phyloP scores from a whole-genome alignment of 2,888 invertebrate genomes.

The Gisinianus flammeolus region DNA sequence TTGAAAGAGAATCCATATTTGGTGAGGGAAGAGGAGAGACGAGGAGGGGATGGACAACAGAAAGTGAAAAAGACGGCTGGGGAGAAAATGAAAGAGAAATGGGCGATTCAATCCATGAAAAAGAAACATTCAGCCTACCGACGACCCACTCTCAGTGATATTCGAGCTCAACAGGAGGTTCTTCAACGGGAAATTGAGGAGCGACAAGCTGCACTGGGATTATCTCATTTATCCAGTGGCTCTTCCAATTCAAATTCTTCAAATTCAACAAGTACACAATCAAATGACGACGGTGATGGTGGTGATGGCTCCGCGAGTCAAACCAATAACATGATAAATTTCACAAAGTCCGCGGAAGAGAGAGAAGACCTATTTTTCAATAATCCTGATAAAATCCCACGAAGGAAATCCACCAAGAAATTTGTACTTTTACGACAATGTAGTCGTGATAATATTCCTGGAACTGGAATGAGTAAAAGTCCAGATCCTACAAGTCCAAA shows the following conservation, averaged over 20 bases:
- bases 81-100: constrained; percentile 77
- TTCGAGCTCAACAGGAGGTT: constrained; percentile 48
- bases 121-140: constrained; percentile 41
- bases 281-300: neutral
- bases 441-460: constrained; percentile 11
- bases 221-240: neutral
- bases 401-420: constrained; percentile 33
- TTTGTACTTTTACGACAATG: constrained; percentile 19
- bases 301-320: neutral
- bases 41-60: constrained; percentile 51
- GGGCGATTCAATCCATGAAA: constrained; percentile 65
- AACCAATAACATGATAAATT: neutral
- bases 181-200: constrained; percentile 52
- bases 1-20: constrained; percentile 56
- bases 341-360: constrained; percentile 26
- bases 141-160: constrained; percentile 54
- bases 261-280: neutral
- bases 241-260: neutral
- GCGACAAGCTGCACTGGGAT: constrained; percentile 15
- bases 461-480: neutral
- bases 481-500: neutral
- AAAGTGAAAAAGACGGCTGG: constrained; percentile 72
- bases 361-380: constrained; percentile 20
- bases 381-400: constrained; percentile 27
- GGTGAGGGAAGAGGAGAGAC: constrained; percentile 20